These are phyloP conservation scores for Nesogale talazaci DNA, from an alignment of 2,113 vertebrate genomes.

Conservation along the genomic window DNA sequence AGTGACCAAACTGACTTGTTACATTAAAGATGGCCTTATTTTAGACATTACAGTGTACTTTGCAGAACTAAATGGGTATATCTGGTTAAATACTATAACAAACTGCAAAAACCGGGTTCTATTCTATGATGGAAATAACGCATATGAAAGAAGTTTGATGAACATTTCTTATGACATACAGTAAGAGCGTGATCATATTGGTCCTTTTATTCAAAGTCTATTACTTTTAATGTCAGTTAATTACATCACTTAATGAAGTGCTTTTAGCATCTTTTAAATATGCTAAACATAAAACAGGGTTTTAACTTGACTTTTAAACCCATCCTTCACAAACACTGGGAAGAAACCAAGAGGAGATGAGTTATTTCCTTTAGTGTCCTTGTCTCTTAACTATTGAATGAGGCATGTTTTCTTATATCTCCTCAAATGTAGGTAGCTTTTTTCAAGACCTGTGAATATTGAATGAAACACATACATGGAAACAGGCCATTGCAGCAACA, in stretches of 20 bases:
- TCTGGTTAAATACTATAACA: slow-evolving; percentile 32
- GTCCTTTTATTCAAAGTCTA: neutral
- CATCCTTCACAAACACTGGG: slow-evolving; percentile 46
- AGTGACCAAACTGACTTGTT: slow-evolving; percentile 3
- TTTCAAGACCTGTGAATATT: slow-evolving; percentile 38
- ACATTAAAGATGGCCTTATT: neutral
- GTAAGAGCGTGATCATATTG: neutral
- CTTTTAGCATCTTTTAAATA: slow-evolving; percentile 53
- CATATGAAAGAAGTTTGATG: neutral
- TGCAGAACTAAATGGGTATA: slow-evolving; percentile 22
- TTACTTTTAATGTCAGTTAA: slow-evolving; percentile 54
- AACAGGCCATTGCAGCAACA: slow-evolving; percentile 69
- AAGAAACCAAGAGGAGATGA: slow-evolving; percentile 45
- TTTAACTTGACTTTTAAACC: slow-evolving; percentile 49
- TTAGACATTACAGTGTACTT: slow-evolving; percentile 28
- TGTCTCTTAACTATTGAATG: slow-evolving; percentile 38
- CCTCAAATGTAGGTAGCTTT: slow-evolving; percentile 46
- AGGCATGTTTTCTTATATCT: slow-evolving; percentile 37
- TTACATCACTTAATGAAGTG: slow-evolving; percentile 45
- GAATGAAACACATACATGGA: slow-evolving; percentile 54
- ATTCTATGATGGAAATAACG: slow-evolving; percentile 33
- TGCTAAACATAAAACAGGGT: slow-evolving; percentile 44
- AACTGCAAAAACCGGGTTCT: slow-evolving; percentile 22
- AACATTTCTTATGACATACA: slow-evolving; percentile 8
- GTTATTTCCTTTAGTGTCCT: neutral